Percentiles rank a stretch among this genome's conserved stretches.
Conservation (phyloP, 2,888 invertebrate species). For the Oscheius sp. region DNA sequence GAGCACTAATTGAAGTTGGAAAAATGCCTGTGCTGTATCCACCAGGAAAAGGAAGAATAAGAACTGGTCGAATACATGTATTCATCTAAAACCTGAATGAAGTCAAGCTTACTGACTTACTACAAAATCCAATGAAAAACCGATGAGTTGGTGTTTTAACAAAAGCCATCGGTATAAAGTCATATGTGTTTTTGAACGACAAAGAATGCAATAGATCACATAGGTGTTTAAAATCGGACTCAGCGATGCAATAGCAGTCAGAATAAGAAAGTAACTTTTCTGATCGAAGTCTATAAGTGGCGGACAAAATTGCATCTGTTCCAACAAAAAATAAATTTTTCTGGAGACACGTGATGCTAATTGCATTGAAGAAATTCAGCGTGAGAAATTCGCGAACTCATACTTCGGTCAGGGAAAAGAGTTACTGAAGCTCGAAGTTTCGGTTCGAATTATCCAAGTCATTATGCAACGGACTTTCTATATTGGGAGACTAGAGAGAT, state of each 20-base stretch:
- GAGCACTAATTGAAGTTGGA: background rate
- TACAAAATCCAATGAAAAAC: background rate
- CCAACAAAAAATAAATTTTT: too few relatives aligned
- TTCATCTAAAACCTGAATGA: background rate
- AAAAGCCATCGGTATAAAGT: background rate
- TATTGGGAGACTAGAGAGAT: too few relatives aligned
- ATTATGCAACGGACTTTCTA: too few relatives aligned
- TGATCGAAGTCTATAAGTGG: background rate
- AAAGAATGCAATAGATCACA: background rate
- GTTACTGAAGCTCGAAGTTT: too few relatives aligned
- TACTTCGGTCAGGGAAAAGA: too few relatives aligned
- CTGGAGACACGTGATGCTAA: too few relatives aligned
- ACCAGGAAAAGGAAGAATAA: constrained; percentile 18
- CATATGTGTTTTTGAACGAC: constrained; percentile 1
- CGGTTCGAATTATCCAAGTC: too few relatives aligned
- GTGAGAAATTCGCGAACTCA: too few relatives aligned
- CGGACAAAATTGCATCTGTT: background rate
- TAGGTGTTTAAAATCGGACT: constrained; percentile 1
- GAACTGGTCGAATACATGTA: background rate
- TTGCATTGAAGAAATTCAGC: too few relatives aligned
- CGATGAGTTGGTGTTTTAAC: background rate
- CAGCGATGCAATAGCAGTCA: background rate
- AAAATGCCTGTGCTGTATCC: constrained; percentile 8
- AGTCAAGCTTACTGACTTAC: background rate
- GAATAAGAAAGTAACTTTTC: background rate